These are phyloP conservation scores for Rhinatrema bivittatum DNA, from an alignment of 2,797 vertebrate genomes.

Conservation along the genomic window DNA sequence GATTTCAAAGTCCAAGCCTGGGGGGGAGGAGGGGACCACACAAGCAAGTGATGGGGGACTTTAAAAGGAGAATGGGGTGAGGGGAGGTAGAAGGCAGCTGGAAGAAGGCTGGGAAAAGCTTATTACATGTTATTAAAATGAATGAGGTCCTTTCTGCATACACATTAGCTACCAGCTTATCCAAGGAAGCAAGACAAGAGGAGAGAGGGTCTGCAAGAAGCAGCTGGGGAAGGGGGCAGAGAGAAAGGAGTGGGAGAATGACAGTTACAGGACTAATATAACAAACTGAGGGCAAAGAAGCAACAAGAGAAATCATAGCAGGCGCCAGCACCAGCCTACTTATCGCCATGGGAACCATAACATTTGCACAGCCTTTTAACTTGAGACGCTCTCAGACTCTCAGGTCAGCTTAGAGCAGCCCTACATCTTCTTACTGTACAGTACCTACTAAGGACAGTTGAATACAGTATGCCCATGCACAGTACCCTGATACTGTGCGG, in stretches of 20 bases:
- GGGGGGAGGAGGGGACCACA: constrained; percentile 38
- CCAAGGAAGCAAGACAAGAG: constrained; percentile 17
- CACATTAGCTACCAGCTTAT: too few species aligned
- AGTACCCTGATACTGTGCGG: too few species aligned
- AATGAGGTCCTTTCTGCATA: too few species aligned
- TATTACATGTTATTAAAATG: too few species aligned
- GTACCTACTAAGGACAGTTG: too few species aligned
- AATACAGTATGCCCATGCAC: too few species aligned
- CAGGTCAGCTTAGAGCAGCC: not conserved
- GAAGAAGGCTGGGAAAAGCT: not conserved
- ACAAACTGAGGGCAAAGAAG: not conserved
- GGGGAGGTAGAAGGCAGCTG: not conserved
- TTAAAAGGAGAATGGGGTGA: not conserved
- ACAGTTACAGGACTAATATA: not conserved
- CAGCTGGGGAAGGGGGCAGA: not conserved
- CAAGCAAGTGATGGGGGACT: constrained; percentile 25
- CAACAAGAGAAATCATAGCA: not conserved
- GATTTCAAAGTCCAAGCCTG: constrained; percentile 44
- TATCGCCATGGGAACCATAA: not conserved
- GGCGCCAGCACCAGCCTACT: constrained; percentile 10
- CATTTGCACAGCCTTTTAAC: constrained; percentile 10
- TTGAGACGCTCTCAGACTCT: not conserved
- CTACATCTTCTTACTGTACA: too few species aligned
- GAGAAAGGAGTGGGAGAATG: constrained; percentile 4
- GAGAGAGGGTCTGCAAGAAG: constrained; percentile 4